Conservation (phyloP, 2,797 vertebrate genomes). For the Echiichthys vipera region DNA sequence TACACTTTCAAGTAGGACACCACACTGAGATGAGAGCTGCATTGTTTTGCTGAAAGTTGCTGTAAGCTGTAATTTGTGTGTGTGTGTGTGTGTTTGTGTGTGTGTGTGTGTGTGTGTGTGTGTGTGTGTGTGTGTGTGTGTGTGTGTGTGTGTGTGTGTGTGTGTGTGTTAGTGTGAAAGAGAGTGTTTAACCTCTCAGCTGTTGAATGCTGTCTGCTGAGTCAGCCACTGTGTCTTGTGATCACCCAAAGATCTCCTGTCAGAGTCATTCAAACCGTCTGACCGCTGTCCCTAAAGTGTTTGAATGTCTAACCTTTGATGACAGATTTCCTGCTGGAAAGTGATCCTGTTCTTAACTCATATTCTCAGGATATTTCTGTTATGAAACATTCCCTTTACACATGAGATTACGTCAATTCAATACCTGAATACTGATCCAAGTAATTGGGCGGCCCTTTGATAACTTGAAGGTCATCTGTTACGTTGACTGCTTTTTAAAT, state of each 20-base stretch:
- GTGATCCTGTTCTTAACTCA: background rate
- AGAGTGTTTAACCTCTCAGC: slow-evolving; percentile 23
- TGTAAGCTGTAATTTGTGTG: background rate
- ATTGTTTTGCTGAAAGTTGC: slow-evolving; percentile 21
- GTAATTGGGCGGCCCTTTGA: too few species aligned
- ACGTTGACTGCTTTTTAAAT: background rate
- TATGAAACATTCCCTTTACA: background rate
- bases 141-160: background rate
- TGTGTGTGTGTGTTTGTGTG: slow-evolving; percentile 10
- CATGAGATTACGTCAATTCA: background rate
- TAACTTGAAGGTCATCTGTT: background rate
- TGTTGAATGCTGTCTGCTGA: slow-evolving; percentile 33
- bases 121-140: slow-evolving; percentile 14
- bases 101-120: slow-evolving; percentile 4
- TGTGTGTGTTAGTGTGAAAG: too few species aligned
- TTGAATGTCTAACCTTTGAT: background rate
- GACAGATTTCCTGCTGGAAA: background rate
- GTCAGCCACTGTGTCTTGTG: slow-evolving; percentile 29
- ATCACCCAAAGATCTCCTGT: slow-evolving; percentile 14
- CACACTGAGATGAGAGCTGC: slow-evolving; percentile 8
- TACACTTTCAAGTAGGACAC: slow-evolving; percentile 20
- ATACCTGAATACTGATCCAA: background rate
- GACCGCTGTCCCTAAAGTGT: background rate
- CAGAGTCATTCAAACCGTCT: background rate
- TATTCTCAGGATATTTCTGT: background rate